These are phyloP conservation scores for Leucoraja erinaceus DNA, from an alignment of 2,113 vertebrate species.

Conservation along the genomic window DNA sequence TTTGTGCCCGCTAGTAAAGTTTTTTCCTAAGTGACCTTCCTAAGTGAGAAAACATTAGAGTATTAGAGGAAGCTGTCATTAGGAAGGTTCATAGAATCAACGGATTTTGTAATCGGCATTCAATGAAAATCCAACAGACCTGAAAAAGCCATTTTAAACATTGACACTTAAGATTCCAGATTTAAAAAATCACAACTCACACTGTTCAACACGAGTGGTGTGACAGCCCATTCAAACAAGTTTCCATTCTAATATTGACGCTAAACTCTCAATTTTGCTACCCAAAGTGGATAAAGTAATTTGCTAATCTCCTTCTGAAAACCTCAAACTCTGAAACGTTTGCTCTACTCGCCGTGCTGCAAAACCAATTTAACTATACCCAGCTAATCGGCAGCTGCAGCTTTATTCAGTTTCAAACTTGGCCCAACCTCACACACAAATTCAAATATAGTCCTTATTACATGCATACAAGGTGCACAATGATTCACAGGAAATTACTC, in stretches of 20 bases:
- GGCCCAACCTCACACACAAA: background rate
- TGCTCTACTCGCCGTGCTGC: background rate
- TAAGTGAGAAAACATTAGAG: too few species aligned
- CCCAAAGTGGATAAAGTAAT: background rate
- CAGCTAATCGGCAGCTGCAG: background rate
- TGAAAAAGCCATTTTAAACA: background rate
- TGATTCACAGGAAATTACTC: too few species aligned
- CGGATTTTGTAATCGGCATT: too few species aligned
- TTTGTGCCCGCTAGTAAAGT: too few species aligned
- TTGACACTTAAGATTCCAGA: background rate
- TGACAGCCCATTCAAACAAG: too few species aligned
- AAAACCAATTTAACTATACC: background rate
- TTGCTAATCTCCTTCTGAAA: background rate
- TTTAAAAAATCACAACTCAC: background rate
- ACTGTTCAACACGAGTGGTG: background rate
- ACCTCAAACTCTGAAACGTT: background rate
- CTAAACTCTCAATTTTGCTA: too few species aligned
- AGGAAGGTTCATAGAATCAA: background rate
- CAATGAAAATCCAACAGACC: background rate
- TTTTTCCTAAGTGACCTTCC: too few species aligned
- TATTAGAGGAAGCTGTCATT: background rate
- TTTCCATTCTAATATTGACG: too few species aligned
- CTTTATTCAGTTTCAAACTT: background rate
- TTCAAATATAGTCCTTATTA: background rate
- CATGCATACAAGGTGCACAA: background rate